Percentiles rank a stretch among this genome's conserved stretches.
Evolutionary conservation across 2,888 invertebrate species (phyloP).

Genomic region (Campoplex nolae): DNA sequence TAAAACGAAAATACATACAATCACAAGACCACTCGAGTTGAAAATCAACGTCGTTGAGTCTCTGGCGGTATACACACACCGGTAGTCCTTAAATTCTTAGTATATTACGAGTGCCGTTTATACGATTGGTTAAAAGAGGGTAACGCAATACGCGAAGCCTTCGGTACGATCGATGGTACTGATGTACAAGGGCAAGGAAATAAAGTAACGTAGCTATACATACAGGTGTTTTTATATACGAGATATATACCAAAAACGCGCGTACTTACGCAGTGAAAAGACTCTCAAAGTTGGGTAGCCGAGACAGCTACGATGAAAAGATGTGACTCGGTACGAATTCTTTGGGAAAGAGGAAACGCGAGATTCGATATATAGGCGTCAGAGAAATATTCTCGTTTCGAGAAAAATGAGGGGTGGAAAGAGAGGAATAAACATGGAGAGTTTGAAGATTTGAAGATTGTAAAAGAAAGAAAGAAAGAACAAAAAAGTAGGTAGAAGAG

Average conservation of each 20-base stretch:
- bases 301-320: background rate
- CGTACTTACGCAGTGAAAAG: background rate
- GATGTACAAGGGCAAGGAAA: background rate
- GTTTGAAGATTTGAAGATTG: background rate
- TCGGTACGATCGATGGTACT: slow-evolving; percentile 5
- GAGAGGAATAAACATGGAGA: background rate
- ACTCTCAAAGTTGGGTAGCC: background rate
- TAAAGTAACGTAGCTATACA: background rate
- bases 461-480: background rate
- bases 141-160: background rate
- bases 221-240: slow-evolving; percentile 13
- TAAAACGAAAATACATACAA: background rate
- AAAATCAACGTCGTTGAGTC: background rate
- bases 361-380: slow-evolving; percentile 17
- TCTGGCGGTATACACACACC: background rate
- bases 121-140: background rate
- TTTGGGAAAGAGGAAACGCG: background rate
- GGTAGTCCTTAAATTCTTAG: background rate
- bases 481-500: background rate
- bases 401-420: background rate
- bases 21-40: background rate
- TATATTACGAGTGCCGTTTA: slow-evolving; percentile 1
- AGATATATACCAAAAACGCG: slow-evolving; percentile 5
- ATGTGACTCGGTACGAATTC: background rate
- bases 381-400: slow-evolving; percentile 10